Percentiles rank a stretch among this genome's conserved stretches.
Conservation (phyloP, 2,113 vertebrate species). For the Acinonyx jubatus region DNA sequence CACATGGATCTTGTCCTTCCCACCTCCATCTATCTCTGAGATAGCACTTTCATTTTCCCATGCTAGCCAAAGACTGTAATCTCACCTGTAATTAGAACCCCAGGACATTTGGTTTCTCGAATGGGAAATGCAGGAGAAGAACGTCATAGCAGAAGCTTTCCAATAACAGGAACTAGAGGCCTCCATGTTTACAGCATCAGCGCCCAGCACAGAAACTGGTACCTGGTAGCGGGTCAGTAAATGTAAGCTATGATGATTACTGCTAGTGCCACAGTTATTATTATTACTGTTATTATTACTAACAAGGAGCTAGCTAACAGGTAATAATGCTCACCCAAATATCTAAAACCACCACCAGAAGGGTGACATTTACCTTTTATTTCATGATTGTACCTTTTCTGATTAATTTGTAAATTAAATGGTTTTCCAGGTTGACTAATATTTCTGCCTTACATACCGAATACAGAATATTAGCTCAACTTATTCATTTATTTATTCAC, state of each 20-base stretch:
- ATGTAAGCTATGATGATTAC: neutral
- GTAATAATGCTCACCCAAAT: neutral
- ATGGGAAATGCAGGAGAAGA: neutral
- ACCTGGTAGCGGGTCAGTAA: neutral
- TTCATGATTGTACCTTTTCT: neutral
- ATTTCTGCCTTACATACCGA: neutral
- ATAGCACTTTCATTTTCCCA: neutral
- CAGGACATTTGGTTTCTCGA: neutral
- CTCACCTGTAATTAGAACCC: neutral
- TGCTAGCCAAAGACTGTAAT: neutral
- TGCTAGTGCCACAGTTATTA: neutral
- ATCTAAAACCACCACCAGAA: neutral
- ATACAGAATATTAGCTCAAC: constrained; percentile 26
- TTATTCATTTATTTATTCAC: constrained; percentile 17
- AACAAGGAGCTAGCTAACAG: neutral
- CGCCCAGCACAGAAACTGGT: neutral
- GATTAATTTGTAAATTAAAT: constrained; percentile 32
- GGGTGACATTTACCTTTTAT: neutral
- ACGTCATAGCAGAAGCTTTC: neutral
- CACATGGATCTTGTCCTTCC: neutral
- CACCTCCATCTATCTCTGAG: neutral
- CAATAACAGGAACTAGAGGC: neutral
- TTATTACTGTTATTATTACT: neutral
- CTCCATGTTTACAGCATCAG: neutral
- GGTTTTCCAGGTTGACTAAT: neutral